Evolutionary conservation across 2,888 invertebrate species (phyloP), one percentile per base, ranked within the genome.

Genomic region (Acleris literana): DNA sequence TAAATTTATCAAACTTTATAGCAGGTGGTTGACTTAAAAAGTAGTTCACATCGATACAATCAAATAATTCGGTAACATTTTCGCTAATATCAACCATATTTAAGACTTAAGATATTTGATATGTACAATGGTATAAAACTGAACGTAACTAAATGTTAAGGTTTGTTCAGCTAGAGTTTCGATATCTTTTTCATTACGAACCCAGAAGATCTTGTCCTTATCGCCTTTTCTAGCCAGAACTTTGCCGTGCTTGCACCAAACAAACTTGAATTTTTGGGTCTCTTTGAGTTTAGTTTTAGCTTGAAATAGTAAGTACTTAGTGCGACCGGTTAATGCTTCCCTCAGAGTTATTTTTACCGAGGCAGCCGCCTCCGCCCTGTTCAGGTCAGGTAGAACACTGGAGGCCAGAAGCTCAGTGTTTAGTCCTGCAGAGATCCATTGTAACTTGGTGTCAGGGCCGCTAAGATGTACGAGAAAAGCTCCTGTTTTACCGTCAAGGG

Each of bases 291-390:
- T 33, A 49, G n/a, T 25, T 39, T 57, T 63, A 2, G 57, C 52
- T 52, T 29, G 20, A 16, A 43, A 55, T 13, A 63, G 63, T 9
- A 63, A 22, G 18, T 57, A 44, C 44, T 63, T 63, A 17, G 49
- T 51, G n/a, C 57, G 52, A 3, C 57, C 56, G 17, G 63, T 53
- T 1, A 64, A 46, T 11, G 64, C 64, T 25, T 64, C 53, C 6
- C 58, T 51, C 20, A 63, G 43, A 16, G 20, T 22, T 22, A 63
- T 46, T 52, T 52, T 29, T 17, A 4, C 52, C 16, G 29, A 29
- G 6, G 29, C 29, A 6, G 16, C 9, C 6, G 46, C 43, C 5
- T 13, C 44, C 5, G 3, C 44, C 5, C 6, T 53, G 13, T 9
- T 63, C 20, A 63, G 11, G 20, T 52, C 22, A 3, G 44, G 57